Base-by-base conservation (phyloP, 2,797 vertebrate species). In the Perdix hodgsoniae region DNA sequence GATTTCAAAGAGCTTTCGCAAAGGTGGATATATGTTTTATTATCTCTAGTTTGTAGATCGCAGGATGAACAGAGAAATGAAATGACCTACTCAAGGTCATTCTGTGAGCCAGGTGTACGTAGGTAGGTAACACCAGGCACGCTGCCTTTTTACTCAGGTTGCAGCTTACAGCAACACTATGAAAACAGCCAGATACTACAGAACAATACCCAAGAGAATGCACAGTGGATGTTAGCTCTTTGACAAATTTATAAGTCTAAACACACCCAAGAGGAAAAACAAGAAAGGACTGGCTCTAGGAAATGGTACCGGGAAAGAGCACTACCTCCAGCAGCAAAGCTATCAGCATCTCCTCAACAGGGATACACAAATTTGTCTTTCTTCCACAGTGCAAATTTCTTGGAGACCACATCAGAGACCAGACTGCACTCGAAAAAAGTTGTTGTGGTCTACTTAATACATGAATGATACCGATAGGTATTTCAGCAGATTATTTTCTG, bases 1-100 rank as follows among this genome's bases (percentile, higher is more conserved):
- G 83, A 91, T 91, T 90, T 94, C 95, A 91, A 93, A 93, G 60
- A 91, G 76, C 79, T 89, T 91, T 92, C 80, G 84, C 73, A 91
- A 91, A 92, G 85, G 66, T 88, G 60, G 88, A 86, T 91, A 69
- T 67, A 84, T 83, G 73, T 76, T 93, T 94, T 94, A 93, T 89
- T 91, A 94, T 77, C 7, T 0, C 37, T 86, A 87, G 65, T 91
- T 92, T 93, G 83, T 44, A 92, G 73, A 92, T 75, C n/a, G 83
- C 18, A 17, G 73, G 65, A 85, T 72, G 82, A 87, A 86, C 26
- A 80, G 33, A 88, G 76, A 88, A 72, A 78, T 69, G 77, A 86
- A 90, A 85, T 44, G 65, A 92, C 76, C 57, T 65, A 49, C 65
- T 80, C 69, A 91, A 94, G 82, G 91, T 87, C 87, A 75, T 35